Evolutionary conservation across 2,113 vertebrate species (phyloP), one percentile per base, ranked within the genome.

Genomic region (Lates calcarifer): DNA sequence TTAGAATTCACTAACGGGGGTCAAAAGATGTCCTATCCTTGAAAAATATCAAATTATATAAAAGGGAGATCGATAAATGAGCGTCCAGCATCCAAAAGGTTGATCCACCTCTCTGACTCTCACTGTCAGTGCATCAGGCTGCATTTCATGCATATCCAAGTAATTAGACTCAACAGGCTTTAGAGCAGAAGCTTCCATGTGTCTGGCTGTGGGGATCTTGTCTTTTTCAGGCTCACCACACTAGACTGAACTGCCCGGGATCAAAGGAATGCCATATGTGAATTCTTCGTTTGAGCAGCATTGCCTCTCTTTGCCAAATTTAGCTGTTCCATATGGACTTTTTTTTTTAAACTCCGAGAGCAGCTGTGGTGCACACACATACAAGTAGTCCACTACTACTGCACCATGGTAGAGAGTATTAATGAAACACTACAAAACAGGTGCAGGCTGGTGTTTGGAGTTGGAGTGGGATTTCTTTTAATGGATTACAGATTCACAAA

Each of bases 251-350:
- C 72, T 57, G 75, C 31, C 73, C 26, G 0, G 51, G 81, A 86
- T 89, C 85, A 88, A 87, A 85, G 45, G 31, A 71, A 57, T 13
- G n/a, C 63, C 82, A 85, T 85, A 77, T 84, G 86, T 58, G 80
- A 66, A 77, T 73, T 56, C 55, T 70, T 77, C 80, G 79, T 33
- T 35, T 61, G 45, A 77, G 77, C 64, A 73, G 29, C 65, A 12
- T 17, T 66, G 77, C 55, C 66, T 80, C 76, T 84, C 41, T 66
- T 62, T 69, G 37, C 71, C 67, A 79, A 55, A 61, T 65, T 68
- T 14, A 68, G 33, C 76, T 65, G 12, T 81, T 79, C 79, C 67
- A 74, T 67, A 74, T 72, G 66, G 68, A 74, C 28, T 13, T 31
- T 39, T 74, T 43, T 55, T 61, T 20, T 47, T 47, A 1, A 63